phyloP scores from a whole-genome alignment of 2,797 vertebrate species.

The Myiotriccus ornatus region DNA sequence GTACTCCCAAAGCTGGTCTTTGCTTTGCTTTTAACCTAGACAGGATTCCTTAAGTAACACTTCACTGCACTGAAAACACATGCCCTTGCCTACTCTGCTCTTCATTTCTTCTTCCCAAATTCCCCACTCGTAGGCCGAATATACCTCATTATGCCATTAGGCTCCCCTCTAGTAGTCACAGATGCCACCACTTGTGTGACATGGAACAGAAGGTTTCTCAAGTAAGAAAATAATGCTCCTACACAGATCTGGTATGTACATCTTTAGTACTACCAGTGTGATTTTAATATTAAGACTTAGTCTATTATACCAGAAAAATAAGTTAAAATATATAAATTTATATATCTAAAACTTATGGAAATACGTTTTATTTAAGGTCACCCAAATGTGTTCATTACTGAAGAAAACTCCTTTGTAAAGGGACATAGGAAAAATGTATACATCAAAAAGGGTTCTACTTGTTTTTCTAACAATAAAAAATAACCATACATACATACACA shows the following conservation, averaged over 20 bases:
- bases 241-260: not conserved
- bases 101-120: not conserved
- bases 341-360: not conserved
- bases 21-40: not conserved
- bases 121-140: not conserved
- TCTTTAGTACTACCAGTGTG: not conserved
- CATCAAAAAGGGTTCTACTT: not conserved
- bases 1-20: not conserved
- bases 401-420: not conserved
- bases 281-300: not conserved
- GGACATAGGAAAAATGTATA: not conserved
- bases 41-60: not conserved
- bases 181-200: not conserved
- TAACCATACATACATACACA: rapidly evolving
- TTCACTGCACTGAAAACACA: not conserved
- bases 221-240: not conserved
- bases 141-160: not conserved
- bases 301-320: not conserved
- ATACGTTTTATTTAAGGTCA: not conserved
- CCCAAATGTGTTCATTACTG: not conserved
- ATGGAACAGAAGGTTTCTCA: not conserved
- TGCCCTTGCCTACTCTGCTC: no score
- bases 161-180: not conserved
- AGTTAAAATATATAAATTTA: not conserved
- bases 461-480: not conserved